Evolutionary conservation across 2,797 vertebrate genomes (phyloP).

Genomic region (Sphaeramia orbicularis): DNA sequence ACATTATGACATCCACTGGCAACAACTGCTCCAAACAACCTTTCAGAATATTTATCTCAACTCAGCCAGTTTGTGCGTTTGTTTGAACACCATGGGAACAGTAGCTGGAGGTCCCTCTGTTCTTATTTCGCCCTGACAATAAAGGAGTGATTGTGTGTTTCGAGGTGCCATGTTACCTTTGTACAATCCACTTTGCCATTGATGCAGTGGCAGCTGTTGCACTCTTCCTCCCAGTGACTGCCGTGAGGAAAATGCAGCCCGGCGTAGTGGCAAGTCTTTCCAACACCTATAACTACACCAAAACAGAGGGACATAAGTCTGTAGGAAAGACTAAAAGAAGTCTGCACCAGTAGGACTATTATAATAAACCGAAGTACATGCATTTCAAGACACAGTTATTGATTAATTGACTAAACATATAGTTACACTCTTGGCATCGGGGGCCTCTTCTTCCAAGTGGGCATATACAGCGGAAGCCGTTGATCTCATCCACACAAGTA

Average conservation of each 20-base stretch:
- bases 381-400: not conserved
- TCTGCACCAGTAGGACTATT: not conserved
- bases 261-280: conserved; percentile 90
- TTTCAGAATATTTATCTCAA: conserved; percentile 11
- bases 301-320: too few relatives aligned
- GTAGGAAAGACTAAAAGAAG: too few relatives aligned
- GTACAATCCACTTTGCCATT: conserved; percentile 93
- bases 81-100: conserved; percentile 21
- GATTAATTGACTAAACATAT: not conserved
- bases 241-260: conserved; percentile 92
- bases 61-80: conserved; percentile 8
- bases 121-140: conserved; percentile 2
- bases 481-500: conserved; percentile 97
- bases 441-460: conserved; percentile 90
- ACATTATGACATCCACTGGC: not conserved
- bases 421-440: conserved; percentile 95
- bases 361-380: not conserved
- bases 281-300: conserved; percentile 88
- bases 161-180: conserved; percentile 83
- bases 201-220: conserved; percentile 93
- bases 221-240: conserved; percentile 95
- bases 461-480: conserved; percentile 93
- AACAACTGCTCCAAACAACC: conserved; percentile 16
- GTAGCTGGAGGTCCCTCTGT: conserved; percentile 10
- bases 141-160: conserved; percentile 15